Evolutionary conservation across 2,888 invertebrate genomes (phyloP).

Genomic region (Philaethria dido): DNA sequence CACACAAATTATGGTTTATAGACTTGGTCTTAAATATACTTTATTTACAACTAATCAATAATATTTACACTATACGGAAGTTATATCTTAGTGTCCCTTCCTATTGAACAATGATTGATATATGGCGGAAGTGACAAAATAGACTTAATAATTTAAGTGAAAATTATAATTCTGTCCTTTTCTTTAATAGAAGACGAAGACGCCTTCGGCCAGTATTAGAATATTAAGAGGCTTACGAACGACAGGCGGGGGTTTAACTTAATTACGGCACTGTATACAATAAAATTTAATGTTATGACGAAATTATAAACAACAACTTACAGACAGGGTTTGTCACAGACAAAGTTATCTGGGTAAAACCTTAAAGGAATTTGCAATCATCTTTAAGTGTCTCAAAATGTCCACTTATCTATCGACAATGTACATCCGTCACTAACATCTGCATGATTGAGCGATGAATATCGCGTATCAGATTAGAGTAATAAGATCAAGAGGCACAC

Average conservation of each 20-base stretch:
- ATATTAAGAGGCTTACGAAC: conserved; percentile 13
- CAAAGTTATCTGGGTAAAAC: not conserved
- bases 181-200: conserved; percentile 14
- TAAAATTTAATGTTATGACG: conserved; percentile 17
- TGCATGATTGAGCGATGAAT: conserved; percentile 19
- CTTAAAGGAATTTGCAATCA: not conserved
- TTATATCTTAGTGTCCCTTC: not conserved
- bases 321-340: not conserved
- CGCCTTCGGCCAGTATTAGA: conserved; percentile 12
- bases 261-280: conserved; percentile 10
- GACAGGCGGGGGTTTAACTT: conserved; percentile 17
- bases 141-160: conserved; percentile 12
- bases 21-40: not conserved
- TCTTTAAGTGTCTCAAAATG: not conserved
- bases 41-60: not conserved
- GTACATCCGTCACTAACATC: not conserved
- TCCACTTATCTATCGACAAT: no score
- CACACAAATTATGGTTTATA: not conserved
- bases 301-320: conserved; percentile 13
- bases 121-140: conserved; percentile 3
- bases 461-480: conserved; percentile 36
- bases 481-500: conserved; percentile 41
- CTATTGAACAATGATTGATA: not conserved
- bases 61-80: not conserved
- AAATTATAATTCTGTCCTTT: conserved; percentile 14